Conservation (phyloP, 2,888 invertebrate species). For the Protonemura montana region DNA sequence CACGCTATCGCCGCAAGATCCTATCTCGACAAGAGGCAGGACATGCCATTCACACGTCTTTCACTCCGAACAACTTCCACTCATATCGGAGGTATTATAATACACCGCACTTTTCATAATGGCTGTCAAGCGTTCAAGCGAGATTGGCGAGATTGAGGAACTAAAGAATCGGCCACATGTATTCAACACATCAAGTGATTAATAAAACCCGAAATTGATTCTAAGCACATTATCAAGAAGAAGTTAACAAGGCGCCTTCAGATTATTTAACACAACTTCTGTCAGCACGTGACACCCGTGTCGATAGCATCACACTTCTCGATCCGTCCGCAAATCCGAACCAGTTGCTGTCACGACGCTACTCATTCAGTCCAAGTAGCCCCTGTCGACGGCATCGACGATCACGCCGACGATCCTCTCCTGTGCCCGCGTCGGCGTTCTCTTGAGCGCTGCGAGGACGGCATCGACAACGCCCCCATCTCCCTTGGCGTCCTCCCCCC, state of each 20-base stretch:
- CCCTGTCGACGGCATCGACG: slow-evolving; percentile 41
- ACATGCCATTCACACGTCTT: not conserved
- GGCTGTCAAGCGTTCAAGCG: not conserved
- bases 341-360: not conserved
- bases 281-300: not conserved
- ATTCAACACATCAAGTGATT: not conserved
- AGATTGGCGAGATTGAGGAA: not conserved
- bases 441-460: not conserved
- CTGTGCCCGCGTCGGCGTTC: slow-evolving; percentile 17
- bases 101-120: not conserved
- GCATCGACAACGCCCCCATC: not conserved
- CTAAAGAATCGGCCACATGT: not conserved
- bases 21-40: not conserved
- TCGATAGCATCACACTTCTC: not conserved
- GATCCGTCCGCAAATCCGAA: not conserved
- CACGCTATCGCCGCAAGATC: not conserved
- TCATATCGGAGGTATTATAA: not conserved
- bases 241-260: not conserved
- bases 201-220: slow-evolving; percentile 7
- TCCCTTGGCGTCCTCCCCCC: not conserved
- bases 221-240: slow-evolving; percentile 7
- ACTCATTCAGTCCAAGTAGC: slow-evolving; percentile 34
- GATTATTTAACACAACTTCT: not conserved
- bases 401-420: slow-evolving; percentile 36
- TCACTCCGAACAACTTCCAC: not conserved